Evolutionary conservation across 2,113 vertebrate genomes (phyloP).

Genomic region (Pseudorectes ferrugineus): DNA sequence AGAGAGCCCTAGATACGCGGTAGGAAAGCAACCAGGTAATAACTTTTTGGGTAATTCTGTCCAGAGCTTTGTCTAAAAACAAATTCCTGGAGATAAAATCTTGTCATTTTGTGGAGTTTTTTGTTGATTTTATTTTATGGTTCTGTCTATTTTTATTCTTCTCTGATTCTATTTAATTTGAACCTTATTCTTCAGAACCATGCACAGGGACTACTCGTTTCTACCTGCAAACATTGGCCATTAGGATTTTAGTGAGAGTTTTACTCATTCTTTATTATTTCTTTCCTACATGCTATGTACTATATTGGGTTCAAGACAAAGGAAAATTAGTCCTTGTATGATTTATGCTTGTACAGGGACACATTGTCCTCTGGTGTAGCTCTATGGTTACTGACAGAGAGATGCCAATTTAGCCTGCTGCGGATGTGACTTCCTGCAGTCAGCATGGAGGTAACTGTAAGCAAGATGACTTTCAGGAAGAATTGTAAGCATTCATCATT

Average conservation of each 20-base stretch:
- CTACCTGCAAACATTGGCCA: neutral
- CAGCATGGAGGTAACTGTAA: neutral
- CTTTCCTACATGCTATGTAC: neutral
- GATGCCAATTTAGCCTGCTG: conserved; percentile 3
- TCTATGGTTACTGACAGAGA: neutral
- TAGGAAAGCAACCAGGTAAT: neutral
- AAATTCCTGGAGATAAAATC: neutral
- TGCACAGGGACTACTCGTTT: neutral
- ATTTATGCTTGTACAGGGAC: neutral
- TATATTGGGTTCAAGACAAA: neutral
- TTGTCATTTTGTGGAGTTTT: fast-evolving
- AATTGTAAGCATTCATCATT: neutral
- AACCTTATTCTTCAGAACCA: neutral
- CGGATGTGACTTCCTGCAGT: conserved; percentile 22
- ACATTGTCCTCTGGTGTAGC: neutral
- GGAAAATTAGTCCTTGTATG: neutral
- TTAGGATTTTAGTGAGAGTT: neutral
- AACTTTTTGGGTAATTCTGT: neutral
- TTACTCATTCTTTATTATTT: neutral
- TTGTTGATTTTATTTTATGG: neutral
- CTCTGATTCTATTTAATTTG: neutral
- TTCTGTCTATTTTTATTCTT: neutral
- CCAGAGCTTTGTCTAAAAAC: neutral
- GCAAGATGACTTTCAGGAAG: conserved; percentile 18
- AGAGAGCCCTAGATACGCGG: fast-evolving